These are phyloP conservation scores for Pachyrhynchus sulphureomaculatus DNA, from an alignment of 1,140 invertebrate species.

Conservation along the genomic window DNA sequence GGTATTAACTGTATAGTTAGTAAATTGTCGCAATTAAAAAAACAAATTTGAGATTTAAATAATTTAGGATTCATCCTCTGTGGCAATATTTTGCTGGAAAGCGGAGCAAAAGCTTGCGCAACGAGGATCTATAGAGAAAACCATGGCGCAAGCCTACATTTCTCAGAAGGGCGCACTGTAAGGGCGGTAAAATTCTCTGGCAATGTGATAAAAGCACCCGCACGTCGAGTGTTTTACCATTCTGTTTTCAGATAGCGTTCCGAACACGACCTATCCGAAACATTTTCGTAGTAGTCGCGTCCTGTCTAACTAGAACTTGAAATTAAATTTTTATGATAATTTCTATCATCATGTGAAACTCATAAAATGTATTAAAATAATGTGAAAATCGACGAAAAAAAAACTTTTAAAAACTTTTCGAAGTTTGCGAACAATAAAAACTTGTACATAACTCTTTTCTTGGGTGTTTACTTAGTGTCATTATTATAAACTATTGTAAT, in stretches of 20 bases:
- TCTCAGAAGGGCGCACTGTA: slow-evolving; percentile 25
- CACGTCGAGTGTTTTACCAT: slow-evolving; percentile 13
- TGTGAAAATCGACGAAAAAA: not conserved
- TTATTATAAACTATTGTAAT: not conserved
- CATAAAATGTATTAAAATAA: not conserved
- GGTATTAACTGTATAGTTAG: not conserved
- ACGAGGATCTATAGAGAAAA: slow-evolving; percentile 18
- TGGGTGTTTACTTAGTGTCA: not conserved
- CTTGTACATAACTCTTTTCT: not conserved
- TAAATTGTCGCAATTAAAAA: slow-evolving; percentile 28
- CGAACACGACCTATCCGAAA: slow-evolving; percentile 18
- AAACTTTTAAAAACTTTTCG: slow-evolving; percentile 3
- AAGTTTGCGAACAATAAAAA: not conserved
- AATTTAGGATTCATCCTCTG: slow-evolving; percentile 22
- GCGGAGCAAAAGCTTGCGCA: slow-evolving; percentile 26
- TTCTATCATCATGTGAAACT: not conserved
- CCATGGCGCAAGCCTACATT: slow-evolving; percentile 29
- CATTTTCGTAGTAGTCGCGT: slow-evolving; percentile 14
- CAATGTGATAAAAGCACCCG: slow-evolving; percentile 32
- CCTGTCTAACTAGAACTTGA: not conserved
- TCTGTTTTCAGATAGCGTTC: slow-evolving; percentile 18
- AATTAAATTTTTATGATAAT: not conserved
- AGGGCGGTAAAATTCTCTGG: slow-evolving; percentile 32
- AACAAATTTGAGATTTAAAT: slow-evolving; percentile 25
- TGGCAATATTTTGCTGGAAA: slow-evolving; percentile 28